Evolutionary conservation across 2,888 invertebrate species (phyloP).

Genomic region (Pardosa pseudoannulata): DNA sequence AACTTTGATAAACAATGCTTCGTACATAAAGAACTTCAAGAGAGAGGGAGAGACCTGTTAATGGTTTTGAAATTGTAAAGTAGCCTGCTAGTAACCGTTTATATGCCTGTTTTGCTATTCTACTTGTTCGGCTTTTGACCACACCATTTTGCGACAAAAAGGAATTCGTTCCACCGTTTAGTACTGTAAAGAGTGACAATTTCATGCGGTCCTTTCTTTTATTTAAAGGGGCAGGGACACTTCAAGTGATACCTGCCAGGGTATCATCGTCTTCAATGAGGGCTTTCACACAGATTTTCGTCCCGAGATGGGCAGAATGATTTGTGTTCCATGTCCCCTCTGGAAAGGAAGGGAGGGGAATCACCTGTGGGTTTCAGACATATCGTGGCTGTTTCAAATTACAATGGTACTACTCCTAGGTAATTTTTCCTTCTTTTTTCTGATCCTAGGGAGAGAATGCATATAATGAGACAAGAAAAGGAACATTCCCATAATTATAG

Average conservation of each 20-base stretch:
- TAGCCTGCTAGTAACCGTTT: conserved; percentile 18
- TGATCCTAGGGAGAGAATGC: too few relatives aligned
- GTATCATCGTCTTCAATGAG: background rate
- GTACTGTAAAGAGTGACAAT: conserved; percentile 6
- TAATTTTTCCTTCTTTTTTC: too few relatives aligned
- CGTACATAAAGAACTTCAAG: conserved; percentile 9
- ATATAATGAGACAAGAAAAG: too few relatives aligned
- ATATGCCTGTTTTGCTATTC: background rate
- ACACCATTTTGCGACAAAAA: conserved; percentile 20
- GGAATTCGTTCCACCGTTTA: conserved; percentile 23
- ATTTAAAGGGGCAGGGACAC: background rate
- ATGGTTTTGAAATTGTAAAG: background rate
- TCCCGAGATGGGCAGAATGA: background rate
- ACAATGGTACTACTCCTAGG: background rate
- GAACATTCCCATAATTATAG: too few relatives aligned
- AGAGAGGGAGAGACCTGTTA: background rate
- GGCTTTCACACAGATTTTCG: background rate
- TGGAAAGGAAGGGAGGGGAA: background rate
- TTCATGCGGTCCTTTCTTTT: background rate
- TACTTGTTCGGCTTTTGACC: background rate
- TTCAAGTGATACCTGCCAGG: background rate
- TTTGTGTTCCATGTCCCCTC: background rate
- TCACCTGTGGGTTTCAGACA: background rate
- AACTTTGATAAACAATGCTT: conserved; percentile 13
- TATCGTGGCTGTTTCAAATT: background rate